These are phyloP conservation scores for Colletes latitarsis DNA, from an alignment of 1,140 invertebrate species.

Conservation along the genomic window DNA sequence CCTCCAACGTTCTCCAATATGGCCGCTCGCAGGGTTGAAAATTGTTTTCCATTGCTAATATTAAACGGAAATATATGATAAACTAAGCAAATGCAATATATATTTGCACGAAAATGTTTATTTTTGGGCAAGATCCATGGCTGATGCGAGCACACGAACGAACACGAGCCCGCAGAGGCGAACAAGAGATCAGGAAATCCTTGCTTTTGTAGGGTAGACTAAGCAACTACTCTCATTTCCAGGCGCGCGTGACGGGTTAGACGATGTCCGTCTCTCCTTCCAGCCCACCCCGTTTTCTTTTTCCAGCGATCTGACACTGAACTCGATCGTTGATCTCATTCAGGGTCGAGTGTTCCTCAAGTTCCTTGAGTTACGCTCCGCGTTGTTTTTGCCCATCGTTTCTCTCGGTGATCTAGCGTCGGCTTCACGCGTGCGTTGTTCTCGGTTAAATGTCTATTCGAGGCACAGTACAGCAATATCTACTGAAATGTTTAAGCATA, in stretches of 20 bases:
- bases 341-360: conserved; percentile 49
- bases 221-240: conserved; percentile 42
- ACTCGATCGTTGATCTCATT: conserved; percentile 54
- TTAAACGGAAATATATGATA: too few species aligned
- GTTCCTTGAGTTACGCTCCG: conserved; percentile 33
- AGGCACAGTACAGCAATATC: neutral
- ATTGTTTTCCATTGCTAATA: too few species aligned
- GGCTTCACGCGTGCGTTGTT: neutral
- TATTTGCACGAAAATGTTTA: neutral
- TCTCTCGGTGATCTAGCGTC: neutral
- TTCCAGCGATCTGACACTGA: conserved; percentile 52
- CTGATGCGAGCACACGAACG: neutral
- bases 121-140: neutral
- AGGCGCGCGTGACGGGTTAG: conserved; percentile 47
- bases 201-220: conserved; percentile 9
- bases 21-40: too few species aligned
- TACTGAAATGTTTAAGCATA: neutral
- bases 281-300: conserved; percentile 42
- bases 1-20: too few species aligned
- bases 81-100: neutral
- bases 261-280: conserved; percentile 41
- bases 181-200: conserved; percentile 31
- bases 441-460: neutral
- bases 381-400: conserved; percentile 9
- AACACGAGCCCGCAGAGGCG: neutral